A percentile compares a stretch with the other conserved stretches of the same genome.
Evolutionary conservation across 2,113 vertebrate species (phyloP).

Genomic region (Odontesthes bonariensis): DNA sequence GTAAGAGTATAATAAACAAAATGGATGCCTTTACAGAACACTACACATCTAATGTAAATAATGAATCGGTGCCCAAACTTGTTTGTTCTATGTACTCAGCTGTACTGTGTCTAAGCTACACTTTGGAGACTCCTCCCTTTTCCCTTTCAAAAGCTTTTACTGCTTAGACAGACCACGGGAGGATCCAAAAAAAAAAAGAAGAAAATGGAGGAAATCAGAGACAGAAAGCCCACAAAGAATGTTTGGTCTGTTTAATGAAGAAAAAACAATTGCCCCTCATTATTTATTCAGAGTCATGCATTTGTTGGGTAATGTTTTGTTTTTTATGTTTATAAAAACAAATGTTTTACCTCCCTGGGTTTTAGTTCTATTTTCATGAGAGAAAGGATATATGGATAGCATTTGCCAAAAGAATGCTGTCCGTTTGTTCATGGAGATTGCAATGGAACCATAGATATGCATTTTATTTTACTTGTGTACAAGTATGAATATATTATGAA

Average conservation of each 20-base stretch:
- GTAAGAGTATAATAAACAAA: conserved; percentile 81
- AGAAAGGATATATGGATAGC: conserved; percentile 86
- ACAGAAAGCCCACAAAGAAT: conserved; percentile 79
- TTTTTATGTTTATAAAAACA: conserved; percentile 85
- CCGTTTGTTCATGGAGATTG: conserved; percentile 86
- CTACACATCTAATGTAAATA: conserved; percentile 87
- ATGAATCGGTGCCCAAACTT: conserved; percentile 85
- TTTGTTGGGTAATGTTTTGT: conserved; percentile 86
- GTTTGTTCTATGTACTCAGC: conserved; percentile 87
- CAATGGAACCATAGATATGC: conserved; percentile 94
- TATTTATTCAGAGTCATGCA: conserved; percentile 86
- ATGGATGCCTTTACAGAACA: conserved; percentile 89
- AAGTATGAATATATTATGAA: conserved; percentile 94
- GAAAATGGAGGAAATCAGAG: conserved; percentile 46
- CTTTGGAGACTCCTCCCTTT: conserved; percentile 72
- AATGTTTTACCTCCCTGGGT: conserved; percentile 77
- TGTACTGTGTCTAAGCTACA: conserved; percentile 85
- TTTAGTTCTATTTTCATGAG: conserved; percentile 83
- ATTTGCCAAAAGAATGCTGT: conserved; percentile 91
- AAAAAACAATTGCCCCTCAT: conserved; percentile 70
- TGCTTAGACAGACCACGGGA: conserved; percentile 71
- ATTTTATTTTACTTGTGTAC: conserved; percentile 99
- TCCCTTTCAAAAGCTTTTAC: conserved; percentile 79
- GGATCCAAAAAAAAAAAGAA: conserved; percentile 18
- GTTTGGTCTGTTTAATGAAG: conserved; percentile 73